These are phyloP conservation scores for Magallana ariakensis DNA, from an alignment of 1,140 invertebrate species.

Conservation along the genomic window DNA sequence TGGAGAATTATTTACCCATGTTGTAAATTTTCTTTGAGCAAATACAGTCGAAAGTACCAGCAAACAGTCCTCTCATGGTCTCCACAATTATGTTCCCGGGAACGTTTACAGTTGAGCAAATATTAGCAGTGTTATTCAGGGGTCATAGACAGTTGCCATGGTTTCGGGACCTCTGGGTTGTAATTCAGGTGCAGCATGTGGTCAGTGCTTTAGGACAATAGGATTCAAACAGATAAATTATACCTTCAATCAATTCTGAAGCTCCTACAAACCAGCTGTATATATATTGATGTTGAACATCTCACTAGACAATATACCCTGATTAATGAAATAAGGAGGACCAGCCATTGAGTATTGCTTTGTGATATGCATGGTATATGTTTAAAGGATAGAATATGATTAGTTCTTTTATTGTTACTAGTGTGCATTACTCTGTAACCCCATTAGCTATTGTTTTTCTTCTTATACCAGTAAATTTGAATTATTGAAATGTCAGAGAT, in stretches of 20 bases:
- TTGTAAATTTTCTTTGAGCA: slow-evolving; percentile 11
- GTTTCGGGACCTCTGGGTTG: background rate
- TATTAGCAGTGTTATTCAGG: background rate
- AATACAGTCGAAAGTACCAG: background rate
- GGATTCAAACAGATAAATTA: background rate
- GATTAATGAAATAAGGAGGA: no score
- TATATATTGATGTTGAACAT: background rate
- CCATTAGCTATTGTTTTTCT: no score
- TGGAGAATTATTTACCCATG: background rate
- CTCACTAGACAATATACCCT: background rate
- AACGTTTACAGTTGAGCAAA: slow-evolving; percentile 23
- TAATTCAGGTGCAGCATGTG: slow-evolving; percentile 25
- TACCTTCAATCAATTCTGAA: background rate
- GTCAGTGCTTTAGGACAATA: slow-evolving; percentile 2
- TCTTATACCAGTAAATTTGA: no score
- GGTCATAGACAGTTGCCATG: background rate
- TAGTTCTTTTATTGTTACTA: no score
- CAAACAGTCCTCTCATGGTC: background rate
- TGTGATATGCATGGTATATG: no score
- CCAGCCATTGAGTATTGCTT: no score
- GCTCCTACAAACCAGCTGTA: background rate
- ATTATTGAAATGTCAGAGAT: no score
- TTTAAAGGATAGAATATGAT: no score
- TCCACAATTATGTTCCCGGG: background rate
- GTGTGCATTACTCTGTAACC: no score